Base-by-base conservation (phyloP, 2,888 invertebrate species). In the Pristionchus exspectatus region DNA sequence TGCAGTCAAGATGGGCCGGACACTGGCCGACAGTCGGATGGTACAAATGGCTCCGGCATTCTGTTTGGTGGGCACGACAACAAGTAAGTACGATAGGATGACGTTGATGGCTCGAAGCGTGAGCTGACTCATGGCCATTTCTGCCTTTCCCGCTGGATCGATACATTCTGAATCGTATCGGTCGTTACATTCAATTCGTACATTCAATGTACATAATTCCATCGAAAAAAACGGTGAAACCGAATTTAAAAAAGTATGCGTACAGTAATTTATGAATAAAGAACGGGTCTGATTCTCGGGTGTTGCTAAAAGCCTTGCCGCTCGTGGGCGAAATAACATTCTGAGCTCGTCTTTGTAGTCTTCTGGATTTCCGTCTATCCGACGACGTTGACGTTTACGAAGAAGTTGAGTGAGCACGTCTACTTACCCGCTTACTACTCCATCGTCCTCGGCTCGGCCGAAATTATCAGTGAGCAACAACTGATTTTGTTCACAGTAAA, bases 281-380 rank as follows among this genome's bases (percentile, higher is more conserved):
- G n/a, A n/a, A n/a, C n/a, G n/a, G n/a, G n/a, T n/a, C n/a, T n/a
- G n/a, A n/a, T n/a, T n/a, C n/a, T n/a, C n/a, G n/a, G n/a, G n/a
- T n/a, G n/a, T n/a, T n/a, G n/a, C n/a, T n/a, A n/a, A n/a, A n/a
- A n/a, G n/a, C n/a, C n/a, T n/a, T n/a, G n/a, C n/a, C n/a, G n/a
- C n/a, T n/a, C n/a, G n/a, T n/a, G n/a, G n/a, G n/a, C 44, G 44
- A 44, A 44, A 44, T 44, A 44, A 44, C 9, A 44, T 44, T 44
- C 4, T 5, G 9, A 3, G 9, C 44, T 50, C 44, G 10, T 50
- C 44, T 0, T 81, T 74, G 24, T 74, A 88, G 83, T 50, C 21
- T 89, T 83, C 84, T 89, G 89, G 89, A 89, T 89, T 30, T 83
- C 0, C 30, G 69, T 83, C 50, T 89, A 83, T 18, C 89, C 89